Evolutionary conservation across 2,888 invertebrate species (phyloP).

Genomic region (Eupeodes latifasciatus): DNA sequence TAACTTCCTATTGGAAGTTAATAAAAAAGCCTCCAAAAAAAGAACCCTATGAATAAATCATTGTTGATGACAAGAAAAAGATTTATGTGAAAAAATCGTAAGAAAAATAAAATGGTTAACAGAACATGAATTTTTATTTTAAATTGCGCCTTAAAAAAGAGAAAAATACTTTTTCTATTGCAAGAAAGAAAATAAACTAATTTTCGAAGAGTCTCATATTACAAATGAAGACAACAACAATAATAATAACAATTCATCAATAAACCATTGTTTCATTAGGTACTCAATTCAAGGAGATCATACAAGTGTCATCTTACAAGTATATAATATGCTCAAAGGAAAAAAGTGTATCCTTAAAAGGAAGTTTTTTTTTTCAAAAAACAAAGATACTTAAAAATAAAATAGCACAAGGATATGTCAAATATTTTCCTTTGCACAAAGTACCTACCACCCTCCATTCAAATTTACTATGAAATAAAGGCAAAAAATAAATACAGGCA

Average conservation of each 20-base stretch:
- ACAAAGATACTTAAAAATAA: neutral
- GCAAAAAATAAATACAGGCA: conserved; percentile 2
- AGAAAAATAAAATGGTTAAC: neutral
- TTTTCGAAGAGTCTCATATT: neutral
- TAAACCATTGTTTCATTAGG: conserved; percentile 26
- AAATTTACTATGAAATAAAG: neutral
- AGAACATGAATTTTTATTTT: conserved; percentile 7
- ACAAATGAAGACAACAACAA: neutral
- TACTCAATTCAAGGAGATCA: conserved; percentile 11
- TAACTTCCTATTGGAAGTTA: too few species aligned
- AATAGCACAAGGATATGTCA: conserved; percentile 15
- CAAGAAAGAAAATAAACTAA: neutral
- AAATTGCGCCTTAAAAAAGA: neutral
- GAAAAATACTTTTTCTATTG: neutral
- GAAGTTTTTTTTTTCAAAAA: neutral
- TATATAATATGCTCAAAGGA: neutral
- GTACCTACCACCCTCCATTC: neutral
- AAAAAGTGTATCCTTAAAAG: neutral
- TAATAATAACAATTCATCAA: conserved; percentile 15
- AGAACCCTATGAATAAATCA: neutral
- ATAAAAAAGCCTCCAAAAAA: neutral
- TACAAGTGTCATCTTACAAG: conserved; percentile 25
- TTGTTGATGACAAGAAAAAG: neutral
- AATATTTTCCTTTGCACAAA: conserved; percentile 10
- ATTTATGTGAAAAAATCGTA: neutral